Conservation (phyloP, 2,113 vertebrate species). For the Morone chrysops region DNA sequence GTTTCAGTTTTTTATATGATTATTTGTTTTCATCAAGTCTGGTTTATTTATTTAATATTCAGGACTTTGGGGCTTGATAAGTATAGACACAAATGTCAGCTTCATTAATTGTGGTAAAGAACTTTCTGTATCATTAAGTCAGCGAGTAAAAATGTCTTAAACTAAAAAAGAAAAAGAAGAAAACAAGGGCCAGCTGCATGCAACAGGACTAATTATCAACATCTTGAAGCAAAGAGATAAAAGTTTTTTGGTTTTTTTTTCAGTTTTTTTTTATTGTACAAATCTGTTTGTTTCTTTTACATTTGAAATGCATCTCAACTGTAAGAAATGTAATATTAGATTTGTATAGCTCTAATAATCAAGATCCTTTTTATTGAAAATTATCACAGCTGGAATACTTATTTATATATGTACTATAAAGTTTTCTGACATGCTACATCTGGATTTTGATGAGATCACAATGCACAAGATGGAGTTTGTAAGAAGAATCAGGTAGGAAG, state of each 20-base stretch:
- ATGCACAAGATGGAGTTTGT: background rate
- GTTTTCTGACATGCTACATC: background rate
- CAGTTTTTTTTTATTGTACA: background rate
- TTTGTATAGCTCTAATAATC: background rate
- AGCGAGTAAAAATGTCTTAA: background rate
- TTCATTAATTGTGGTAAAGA: background rate
- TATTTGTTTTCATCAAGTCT: background rate
- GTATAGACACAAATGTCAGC: background rate
- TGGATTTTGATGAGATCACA: constrained; percentile 3
- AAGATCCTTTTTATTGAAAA: background rate
- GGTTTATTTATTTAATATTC: background rate
- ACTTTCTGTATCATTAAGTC: background rate
- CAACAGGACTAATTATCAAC: background rate
- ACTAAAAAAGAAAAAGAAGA: background rate
- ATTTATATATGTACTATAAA: background rate
- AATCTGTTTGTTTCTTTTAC: background rate
- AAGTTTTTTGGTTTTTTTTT: too few species aligned
- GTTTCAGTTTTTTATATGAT: background rate
- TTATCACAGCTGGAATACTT: background rate
- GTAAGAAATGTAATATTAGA: background rate
- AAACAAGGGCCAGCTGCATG: background rate
- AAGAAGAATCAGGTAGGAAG: background rate
- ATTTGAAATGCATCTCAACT: background rate
- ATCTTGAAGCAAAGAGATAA: background rate
- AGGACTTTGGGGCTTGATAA: background rate